Evolutionary conservation across 2,888 invertebrate genomes (phyloP), one percentile per base, ranked within the genome.

Genomic region (Eilema depressum): DNA sequence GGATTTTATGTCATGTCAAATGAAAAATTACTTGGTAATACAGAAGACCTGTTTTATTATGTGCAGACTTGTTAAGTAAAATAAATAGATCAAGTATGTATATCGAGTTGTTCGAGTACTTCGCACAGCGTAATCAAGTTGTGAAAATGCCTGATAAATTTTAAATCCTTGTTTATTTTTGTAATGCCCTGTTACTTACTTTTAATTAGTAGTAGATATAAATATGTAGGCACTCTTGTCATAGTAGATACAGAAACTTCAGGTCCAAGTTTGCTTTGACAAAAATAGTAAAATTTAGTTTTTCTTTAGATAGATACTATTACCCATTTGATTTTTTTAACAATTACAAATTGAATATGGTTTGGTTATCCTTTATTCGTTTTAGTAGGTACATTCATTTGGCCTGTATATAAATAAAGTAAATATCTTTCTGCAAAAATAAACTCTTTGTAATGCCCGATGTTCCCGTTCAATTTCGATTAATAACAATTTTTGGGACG

Each of bases 1-100:
- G 83, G 85, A 89, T 89, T 91, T 87, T 80, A 83, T 81, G 75
- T 82, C 73, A 81, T 75, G 78, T 74, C 79, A 73, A 78, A 84
- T 84, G 84, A 82, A 76, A 73, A 80, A 85, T 83, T 82, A 77
- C 76, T 79, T 69, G 75, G 77, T 78, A 75, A 76, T 79, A 76
- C 75, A 72, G 66, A 60, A 68, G 64, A 69, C 67, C 53, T 63
- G 30, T 70, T 76, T 65, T 59, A 72, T 77, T 73, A 69, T 74
- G 65, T 63, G 68, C 78, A 64, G 64, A 66, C 61, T 59, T 63
- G n/a, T 14, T 61, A 69, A 70, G 66, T 53, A 14, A 47, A 47
- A 69, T 66, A 28, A 66, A 33, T 63, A 10, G 28, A 37, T 53
- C 56, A 66, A 62, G 63, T 65, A 65, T 11, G 61, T 64, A 65